Evolutionary conservation across 2,113 vertebrate genomes (phyloP).

Genomic region (Cottus gobio): DNA sequence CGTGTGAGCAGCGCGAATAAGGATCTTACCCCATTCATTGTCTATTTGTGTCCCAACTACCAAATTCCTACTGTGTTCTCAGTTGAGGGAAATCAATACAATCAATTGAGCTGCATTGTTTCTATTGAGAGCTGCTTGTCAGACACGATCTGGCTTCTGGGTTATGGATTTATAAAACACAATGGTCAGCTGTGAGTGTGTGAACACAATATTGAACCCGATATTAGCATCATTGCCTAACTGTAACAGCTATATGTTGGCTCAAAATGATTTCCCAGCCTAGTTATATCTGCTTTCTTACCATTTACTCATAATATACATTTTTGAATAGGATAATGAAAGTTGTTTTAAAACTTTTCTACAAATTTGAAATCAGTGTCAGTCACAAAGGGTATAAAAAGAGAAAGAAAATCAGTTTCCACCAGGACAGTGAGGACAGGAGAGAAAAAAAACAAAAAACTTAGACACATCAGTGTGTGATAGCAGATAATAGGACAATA

Average conservation of each 20-base stretch:
- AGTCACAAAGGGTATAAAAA: not conserved
- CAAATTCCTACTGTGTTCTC: conserved; percentile 53
- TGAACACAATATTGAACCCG: not conserved
- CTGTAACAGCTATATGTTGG: not conserved
- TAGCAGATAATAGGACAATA: not conserved
- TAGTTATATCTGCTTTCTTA: not conserved
- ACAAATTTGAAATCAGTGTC: not conserved
- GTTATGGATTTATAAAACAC: conserved; percentile 60
- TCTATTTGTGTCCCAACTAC: conserved; percentile 36
- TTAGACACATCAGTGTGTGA: not conserved
- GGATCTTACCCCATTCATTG: conserved; percentile 54
- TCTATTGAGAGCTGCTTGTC: conserved; percentile 58
- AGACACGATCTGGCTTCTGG: conserved; percentile 54
- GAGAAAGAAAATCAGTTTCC: not conserved
- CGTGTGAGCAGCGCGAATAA: conserved; percentile 42
- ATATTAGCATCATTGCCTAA: not conserved
- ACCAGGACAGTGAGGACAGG: not conserved
- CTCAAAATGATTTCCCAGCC: not conserved
- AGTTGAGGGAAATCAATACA: conserved; percentile 67
- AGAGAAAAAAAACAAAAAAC: not conserved
- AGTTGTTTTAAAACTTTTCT: not conserved
- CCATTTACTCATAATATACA: not conserved
- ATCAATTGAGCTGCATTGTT: conserved; percentile 67
- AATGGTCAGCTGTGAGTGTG: conserved; percentile 25
- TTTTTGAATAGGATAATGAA: not conserved